Evolutionary conservation across 2,888 invertebrate species (phyloP).

Genomic region (Calliopum simillimum): DNA sequence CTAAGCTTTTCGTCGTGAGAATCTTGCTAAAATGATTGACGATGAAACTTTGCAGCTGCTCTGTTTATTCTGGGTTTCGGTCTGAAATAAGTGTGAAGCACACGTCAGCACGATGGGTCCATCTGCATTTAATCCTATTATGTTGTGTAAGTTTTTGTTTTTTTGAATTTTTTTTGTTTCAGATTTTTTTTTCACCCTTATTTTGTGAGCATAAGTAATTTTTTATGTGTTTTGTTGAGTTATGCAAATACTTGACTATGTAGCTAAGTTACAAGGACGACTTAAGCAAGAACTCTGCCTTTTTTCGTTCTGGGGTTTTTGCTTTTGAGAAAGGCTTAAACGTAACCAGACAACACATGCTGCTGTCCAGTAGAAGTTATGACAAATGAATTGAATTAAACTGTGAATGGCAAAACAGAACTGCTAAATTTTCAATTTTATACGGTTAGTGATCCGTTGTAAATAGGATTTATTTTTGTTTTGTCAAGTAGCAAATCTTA

Average conservation of each 20-base stretch:
- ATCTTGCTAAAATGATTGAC: slow-evolving; percentile 33
- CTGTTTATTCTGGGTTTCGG: slow-evolving; percentile 1
- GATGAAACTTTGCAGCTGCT: slow-evolving; percentile 35
- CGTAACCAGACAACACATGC: too few species aligned
- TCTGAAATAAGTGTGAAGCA: slow-evolving; percentile 13
- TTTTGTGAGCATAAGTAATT: slow-evolving; percentile 17
- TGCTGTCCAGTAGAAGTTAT: not conserved
- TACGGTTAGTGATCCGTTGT: not conserved
- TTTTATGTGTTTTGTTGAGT: slow-evolving; percentile 43
- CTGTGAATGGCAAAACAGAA: not conserved
- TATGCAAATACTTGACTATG: slow-evolving; percentile 53
- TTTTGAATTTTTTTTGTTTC: slow-evolving; percentile 1
- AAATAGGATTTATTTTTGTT: not conserved
- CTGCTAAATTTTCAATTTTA: slow-evolving; percentile 1
- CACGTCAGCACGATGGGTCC: slow-evolving; percentile 21
- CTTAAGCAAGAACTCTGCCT: slow-evolving; percentile 11
- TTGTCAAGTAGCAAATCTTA: not conserved
- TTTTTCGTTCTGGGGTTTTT: too few species aligned
- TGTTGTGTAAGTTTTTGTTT: slow-evolving; percentile 22
- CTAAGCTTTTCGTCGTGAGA: slow-evolving; percentile 6
- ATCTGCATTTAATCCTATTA: slow-evolving; percentile 43
- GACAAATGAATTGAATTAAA: slow-evolving; percentile 12
- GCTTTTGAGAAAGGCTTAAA: too few species aligned
- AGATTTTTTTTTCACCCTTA: not conserved
- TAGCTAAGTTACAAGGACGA: not conserved